phyloP scores from a whole-genome alignment of 1,140 invertebrate species.

The Eurytemora carolleeae region DNA sequence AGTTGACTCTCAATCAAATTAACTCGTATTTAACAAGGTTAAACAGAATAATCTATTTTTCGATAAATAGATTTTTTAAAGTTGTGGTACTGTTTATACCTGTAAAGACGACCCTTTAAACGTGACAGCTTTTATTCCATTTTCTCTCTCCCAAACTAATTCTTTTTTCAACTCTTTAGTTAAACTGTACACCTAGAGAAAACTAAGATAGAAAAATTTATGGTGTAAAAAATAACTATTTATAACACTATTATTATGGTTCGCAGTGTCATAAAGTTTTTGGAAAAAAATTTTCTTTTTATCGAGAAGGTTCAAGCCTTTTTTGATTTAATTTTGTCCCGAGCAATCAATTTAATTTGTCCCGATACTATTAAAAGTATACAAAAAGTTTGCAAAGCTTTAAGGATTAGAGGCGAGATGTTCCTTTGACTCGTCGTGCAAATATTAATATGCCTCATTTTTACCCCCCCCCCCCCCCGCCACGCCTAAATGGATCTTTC shows the following conservation, averaged over 20 bases:
- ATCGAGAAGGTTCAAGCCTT: no score
- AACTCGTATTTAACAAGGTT: neutral
- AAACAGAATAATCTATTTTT: no score
- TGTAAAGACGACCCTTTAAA: neutral
- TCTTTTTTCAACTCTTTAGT: neutral
- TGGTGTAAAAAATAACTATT: neutral
- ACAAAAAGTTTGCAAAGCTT: neutral
- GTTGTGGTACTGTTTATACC: no score
- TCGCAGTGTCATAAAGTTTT: neutral
- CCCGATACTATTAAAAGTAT: neutral
- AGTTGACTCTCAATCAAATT: neutral
- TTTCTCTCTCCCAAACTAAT: neutral
- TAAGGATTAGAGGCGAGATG: neutral
- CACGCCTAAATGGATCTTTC: no score
- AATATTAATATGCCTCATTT: neutral
- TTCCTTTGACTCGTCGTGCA: neutral
- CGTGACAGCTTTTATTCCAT: neutral
- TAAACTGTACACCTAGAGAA: neutral
- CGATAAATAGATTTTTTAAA: no score
- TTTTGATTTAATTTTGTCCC: no score
- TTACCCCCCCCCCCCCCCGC: no score
- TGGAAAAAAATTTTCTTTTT: neutral
- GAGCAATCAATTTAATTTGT: no score
- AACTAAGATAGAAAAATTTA: neutral
- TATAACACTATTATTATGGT: neutral